Conservation (phyloP, 2,113 vertebrate species). For the Drymodes brunneopygia region DNA sequence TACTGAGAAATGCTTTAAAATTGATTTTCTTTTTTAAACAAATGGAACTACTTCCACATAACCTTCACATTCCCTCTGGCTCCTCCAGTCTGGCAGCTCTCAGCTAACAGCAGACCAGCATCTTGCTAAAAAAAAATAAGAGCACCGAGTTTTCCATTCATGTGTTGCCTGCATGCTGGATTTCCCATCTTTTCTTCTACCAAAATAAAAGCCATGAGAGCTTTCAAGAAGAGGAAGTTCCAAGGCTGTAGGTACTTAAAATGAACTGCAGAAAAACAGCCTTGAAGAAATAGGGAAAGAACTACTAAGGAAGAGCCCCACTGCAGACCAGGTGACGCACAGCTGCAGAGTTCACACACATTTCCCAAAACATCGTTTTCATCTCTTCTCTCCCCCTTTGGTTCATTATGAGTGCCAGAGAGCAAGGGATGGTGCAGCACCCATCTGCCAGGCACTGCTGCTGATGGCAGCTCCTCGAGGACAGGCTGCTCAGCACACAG, state of each 20-base stretch:
- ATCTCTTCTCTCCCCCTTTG: not conserved
- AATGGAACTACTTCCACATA: not conserved
- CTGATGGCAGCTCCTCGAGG: not conserved
- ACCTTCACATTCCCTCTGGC: not conserved
- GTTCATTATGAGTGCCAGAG: not conserved
- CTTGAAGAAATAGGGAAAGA: not conserved
- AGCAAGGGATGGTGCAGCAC: not conserved
- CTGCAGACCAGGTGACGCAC: not conserved
- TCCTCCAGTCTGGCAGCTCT: not conserved
- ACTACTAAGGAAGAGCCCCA: not conserved
- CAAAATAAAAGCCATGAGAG: not conserved
- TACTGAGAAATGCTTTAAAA: not conserved
- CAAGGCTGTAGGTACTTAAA: not conserved
- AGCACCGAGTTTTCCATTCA: not conserved
- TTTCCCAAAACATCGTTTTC: not conserved
- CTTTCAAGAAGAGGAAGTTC: not conserved
- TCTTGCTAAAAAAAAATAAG: not conserved
- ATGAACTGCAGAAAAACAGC: not conserved
- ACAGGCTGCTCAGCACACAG: not conserved
- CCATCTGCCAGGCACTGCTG: not conserved
- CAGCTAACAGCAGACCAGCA: not conserved
- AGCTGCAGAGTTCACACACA: not conserved
- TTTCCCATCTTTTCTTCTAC: not conserved
- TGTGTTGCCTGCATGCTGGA: not conserved
- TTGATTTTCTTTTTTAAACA: constrained; percentile 1